These are phyloP conservation scores for Steatocranus sp. DNA, from an alignment of 2,797 vertebrate species.

Conservation along the genomic window DNA sequence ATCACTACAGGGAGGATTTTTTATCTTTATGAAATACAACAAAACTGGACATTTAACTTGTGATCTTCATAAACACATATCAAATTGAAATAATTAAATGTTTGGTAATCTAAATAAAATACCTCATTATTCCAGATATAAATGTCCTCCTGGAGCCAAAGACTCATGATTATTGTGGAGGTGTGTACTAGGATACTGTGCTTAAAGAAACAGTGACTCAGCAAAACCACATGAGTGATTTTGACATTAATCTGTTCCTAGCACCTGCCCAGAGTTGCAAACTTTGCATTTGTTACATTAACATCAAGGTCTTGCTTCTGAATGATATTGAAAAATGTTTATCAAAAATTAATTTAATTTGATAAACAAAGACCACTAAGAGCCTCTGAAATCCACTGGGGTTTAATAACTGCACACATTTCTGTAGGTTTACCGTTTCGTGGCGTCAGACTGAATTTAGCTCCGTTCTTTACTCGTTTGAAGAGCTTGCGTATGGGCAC, in stretches of 20 bases:
- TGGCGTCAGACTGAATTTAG: conserved; percentile 50
- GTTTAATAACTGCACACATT: not conserved
- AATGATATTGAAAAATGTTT: not conserved
- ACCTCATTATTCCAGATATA: not conserved
- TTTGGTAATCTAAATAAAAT: not conserved
- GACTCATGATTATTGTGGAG: not conserved
- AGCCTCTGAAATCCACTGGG: not conserved
- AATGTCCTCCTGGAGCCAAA: not conserved
- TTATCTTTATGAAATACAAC: not conserved
- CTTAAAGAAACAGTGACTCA: not conserved
- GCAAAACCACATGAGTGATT: not conserved
- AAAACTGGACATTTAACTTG: not conserved
- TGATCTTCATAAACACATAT: not conserved
- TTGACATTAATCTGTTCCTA: not conserved
- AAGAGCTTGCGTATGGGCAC: conserved; percentile 33
- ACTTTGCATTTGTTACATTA: not conserved
- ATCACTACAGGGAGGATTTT: not conserved
- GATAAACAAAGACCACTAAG: not conserved
- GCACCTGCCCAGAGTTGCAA: not conserved
- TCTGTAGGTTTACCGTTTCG: conserved; percentile 54
- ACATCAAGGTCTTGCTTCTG: not conserved
- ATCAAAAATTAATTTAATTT: rapidly evolving
- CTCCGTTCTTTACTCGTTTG: conserved; percentile 45
- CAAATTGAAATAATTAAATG: not conserved
- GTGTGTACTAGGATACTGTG: rapidly evolving